phyloP scores from a whole-genome alignment of 2,797 vertebrate species.

The Heterohyrax brucei region DNA sequence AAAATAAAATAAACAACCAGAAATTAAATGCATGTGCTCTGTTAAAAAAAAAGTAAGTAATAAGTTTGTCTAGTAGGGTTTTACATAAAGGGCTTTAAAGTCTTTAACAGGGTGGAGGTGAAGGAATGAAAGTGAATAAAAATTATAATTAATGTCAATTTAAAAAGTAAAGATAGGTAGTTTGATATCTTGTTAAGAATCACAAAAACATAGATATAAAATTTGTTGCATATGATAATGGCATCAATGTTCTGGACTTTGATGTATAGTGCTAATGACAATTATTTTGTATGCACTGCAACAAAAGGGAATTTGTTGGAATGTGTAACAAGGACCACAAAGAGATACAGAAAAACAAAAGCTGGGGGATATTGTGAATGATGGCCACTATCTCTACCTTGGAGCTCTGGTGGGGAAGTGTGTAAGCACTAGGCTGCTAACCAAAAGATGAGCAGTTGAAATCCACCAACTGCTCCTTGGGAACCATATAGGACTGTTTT shows the following conservation, averaged over 20 bases:
- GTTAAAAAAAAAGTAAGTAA: constrained; percentile 7
- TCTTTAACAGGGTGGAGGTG: neutral
- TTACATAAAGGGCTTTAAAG: neutral
- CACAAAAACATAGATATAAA: neutral
- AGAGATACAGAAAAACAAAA: neutral
- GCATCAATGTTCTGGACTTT: neutral
- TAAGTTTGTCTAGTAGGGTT: neutral
- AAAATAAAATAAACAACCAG: no score
- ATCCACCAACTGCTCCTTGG: no score
- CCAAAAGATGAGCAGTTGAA: no score
- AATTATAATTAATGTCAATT: neutral
- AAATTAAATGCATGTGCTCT: neutral
- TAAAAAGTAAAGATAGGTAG: neutral
- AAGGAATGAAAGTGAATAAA: neutral
- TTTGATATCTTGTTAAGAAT: neutral
- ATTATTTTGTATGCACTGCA: neutral
- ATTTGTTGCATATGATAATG: neutral
- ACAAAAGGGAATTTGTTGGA: neutral
- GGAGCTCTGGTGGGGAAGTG: no score
- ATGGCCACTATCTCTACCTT: constrained; percentile 21
- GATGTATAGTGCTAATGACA: constrained; percentile 20
- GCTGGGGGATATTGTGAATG: neutral
- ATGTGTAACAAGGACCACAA: neutral
- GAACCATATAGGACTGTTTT: no score
- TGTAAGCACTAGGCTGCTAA: no score